A percentile compares a stretch with the other conserved stretches of the same genome.
Conservation (phyloP, 2,113 vertebrate genomes). For the Crotophaga sulcirostris region DNA sequence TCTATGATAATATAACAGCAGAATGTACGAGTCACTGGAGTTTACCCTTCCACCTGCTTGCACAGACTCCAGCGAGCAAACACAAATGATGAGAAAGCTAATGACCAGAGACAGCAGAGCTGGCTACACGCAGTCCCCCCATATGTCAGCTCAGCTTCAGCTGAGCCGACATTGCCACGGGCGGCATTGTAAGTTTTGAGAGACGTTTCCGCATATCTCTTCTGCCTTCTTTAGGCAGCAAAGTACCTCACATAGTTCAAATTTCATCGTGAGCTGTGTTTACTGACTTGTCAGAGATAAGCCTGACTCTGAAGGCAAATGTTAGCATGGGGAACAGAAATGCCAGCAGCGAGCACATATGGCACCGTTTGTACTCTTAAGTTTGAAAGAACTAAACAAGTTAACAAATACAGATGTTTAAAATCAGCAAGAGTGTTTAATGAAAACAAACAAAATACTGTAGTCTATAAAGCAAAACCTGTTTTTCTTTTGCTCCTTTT, state of each 20-base stretch:
- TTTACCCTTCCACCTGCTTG: not conserved
- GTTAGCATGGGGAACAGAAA: slow-evolving; percentile 29
- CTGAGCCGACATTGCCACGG: fast-evolving
- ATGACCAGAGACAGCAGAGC: not conserved
- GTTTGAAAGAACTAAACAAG: slow-evolving; percentile 62
- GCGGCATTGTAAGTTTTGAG: fast-evolving
- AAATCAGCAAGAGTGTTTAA: slow-evolving; percentile 75
- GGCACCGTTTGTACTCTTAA: slow-evolving; percentile 68
- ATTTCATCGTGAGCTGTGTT: not conserved
- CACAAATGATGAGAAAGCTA: not conserved
- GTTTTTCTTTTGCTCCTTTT: slow-evolving; percentile 68
- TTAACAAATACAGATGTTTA: slow-evolving; percentile 74
- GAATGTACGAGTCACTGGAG: not conserved
- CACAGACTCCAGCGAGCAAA: not conserved
- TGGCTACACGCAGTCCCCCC: not conserved
- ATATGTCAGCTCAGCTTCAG: not conserved
- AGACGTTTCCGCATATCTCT: not conserved
- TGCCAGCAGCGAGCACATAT: slow-evolving; percentile 68
- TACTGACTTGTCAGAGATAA: slow-evolving; percentile 37
- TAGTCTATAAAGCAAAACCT: slow-evolving; percentile 66
- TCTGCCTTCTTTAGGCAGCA: not conserved
- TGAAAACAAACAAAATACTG: slow-evolving; percentile 73
- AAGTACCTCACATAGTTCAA: not conserved
- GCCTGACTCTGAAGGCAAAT: not conserved
- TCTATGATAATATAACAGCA: not conserved